Percentiles rank a stretch among this genome's conserved stretches.
Evolutionary conservation across 2,113 vertebrate genomes (phyloP).

Genomic region (Ondatra zibethicus): DNA sequence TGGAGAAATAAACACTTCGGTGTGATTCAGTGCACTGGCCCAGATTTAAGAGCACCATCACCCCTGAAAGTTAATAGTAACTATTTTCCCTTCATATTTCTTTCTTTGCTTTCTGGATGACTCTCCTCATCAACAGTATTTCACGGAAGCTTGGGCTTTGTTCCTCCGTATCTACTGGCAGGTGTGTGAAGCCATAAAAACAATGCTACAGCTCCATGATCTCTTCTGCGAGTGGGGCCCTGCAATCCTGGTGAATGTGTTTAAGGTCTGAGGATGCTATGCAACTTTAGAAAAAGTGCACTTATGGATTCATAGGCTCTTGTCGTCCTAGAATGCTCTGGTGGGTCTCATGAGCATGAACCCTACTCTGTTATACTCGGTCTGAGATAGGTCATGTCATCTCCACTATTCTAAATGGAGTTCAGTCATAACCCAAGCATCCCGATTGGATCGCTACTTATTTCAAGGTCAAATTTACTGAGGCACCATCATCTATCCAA

Average conservation of each 20-base stretch:
- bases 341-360: background rate
- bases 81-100: background rate
- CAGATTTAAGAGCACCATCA: constrained; percentile 27
- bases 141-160: background rate
- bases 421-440: background rate
- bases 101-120: background rate
- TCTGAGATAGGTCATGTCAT: background rate
- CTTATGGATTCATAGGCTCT: background rate
- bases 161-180: constrained; percentile 15
- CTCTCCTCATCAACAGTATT: constrained; percentile 25
- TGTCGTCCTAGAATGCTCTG: background rate
- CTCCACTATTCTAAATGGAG: constrained; percentile 3
- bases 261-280: background rate
- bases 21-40: background rate
- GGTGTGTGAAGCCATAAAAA: constrained; percentile 61
- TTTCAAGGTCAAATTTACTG: background rate
- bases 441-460: fast-evolving
- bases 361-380: background rate
- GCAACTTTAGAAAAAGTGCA: background rate
- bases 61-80: constrained; percentile 40
- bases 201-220: constrained; percentile 49
- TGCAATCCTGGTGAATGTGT: background rate
- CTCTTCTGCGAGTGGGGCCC: constrained; percentile 12
- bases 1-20: constrained; percentile 52
- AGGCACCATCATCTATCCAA: background rate